A percentile compares a stretch with the other conserved stretches of the same genome.
phyloP scores from a whole-genome alignment of 2,888 invertebrate genomes.

The Abrostola triplasia region DNA sequence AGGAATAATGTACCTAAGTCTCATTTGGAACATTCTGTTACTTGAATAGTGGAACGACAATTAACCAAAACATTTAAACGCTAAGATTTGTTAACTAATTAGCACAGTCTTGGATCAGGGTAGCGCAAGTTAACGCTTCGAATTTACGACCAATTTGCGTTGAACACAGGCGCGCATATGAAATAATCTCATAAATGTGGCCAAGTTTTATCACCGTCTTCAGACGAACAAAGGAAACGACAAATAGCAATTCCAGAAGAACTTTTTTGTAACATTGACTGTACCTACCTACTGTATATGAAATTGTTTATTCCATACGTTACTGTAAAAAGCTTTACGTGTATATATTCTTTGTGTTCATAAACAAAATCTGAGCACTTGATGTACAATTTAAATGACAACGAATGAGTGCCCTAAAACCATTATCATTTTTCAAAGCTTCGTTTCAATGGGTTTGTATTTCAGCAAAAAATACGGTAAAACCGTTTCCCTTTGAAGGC shows the following conservation, averaged over 20 bases:
- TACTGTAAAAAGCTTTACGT: slow-evolving; percentile 20
- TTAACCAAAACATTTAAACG: slow-evolving; percentile 1
- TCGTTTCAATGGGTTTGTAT: slow-evolving; percentile 22
- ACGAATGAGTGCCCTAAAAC: slow-evolving; percentile 6
- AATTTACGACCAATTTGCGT: slow-evolving; percentile 48
- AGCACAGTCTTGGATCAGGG: slow-evolving; percentile 20
- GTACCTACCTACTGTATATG: slow-evolving; percentile 4
- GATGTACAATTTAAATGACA: slow-evolving; percentile 6
- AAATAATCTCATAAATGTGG: slow-evolving; percentile 42
- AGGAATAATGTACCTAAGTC: too few relatives aligned
- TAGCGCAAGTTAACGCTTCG: slow-evolving; percentile 12
- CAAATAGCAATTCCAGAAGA: slow-evolving; percentile 22
- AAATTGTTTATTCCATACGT: slow-evolving; percentile 9
- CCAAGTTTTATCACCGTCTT: slow-evolving; percentile 38
- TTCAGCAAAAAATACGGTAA: slow-evolving; percentile 16
- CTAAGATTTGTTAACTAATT: slow-evolving; percentile 33
- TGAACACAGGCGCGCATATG: slow-evolving; percentile 43
- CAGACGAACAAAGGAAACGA: slow-evolving; percentile 28
- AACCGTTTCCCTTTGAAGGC: slow-evolving; percentile 16
- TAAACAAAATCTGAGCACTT: slow-evolving; percentile 9
- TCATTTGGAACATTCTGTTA: slow-evolving; percentile 19
- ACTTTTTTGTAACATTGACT: slow-evolving; percentile 15
- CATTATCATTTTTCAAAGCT: slow-evolving; percentile 31
- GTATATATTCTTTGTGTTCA: slow-evolving; percentile 8
- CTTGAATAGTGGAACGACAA: not conserved